Percentiles rank a stretch among this genome's conserved stretches.
phyloP scores from a whole-genome alignment of 2,797 vertebrate species.

The Geotrypetes seraphini region DNA sequence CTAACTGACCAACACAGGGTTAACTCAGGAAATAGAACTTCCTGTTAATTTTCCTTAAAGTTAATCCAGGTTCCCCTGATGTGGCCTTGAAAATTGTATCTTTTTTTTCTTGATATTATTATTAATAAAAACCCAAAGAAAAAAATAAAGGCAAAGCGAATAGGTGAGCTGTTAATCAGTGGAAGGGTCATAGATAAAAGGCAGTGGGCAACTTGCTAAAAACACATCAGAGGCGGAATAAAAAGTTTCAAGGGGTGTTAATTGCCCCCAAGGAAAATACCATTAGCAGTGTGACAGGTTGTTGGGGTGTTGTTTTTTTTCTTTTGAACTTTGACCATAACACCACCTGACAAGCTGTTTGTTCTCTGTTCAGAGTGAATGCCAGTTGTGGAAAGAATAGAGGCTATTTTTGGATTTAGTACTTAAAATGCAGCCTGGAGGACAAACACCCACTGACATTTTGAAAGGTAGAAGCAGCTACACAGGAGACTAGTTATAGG shows the following conservation, averaged over 20 bases:
- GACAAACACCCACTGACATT: conserved; percentile 8
- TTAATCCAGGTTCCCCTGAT: no score
- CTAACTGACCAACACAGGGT: no score
- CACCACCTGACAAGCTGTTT: conserved; percentile 22
- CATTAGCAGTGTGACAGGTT: conserved; percentile 19
- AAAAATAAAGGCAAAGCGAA: not conserved
- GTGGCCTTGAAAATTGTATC: no score
- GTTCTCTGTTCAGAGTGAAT: conserved; percentile 11
- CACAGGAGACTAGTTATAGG: not conserved
- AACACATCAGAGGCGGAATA: conserved; percentile 20
- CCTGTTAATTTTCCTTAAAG: no score
- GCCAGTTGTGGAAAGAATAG: conserved; percentile 15
- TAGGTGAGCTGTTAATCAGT: not conserved
- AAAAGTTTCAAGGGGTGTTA: conserved; percentile 14
- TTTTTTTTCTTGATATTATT: no score
- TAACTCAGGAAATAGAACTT: no score
- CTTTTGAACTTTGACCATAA: conserved; percentile 17
- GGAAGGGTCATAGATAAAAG: not conserved
- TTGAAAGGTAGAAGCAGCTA: conserved; percentile 19
- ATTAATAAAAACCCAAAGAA: no score
- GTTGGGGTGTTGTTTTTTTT: conserved; percentile 26
- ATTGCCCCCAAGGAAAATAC: conserved; percentile 34
- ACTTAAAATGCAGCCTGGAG: conserved; percentile 23
- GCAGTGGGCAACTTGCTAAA: conserved; percentile 17
- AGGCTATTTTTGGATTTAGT: not conserved